Conservation (phyloP, 2,888 invertebrate genomes). For the Melinopterus prodromus region DNA sequence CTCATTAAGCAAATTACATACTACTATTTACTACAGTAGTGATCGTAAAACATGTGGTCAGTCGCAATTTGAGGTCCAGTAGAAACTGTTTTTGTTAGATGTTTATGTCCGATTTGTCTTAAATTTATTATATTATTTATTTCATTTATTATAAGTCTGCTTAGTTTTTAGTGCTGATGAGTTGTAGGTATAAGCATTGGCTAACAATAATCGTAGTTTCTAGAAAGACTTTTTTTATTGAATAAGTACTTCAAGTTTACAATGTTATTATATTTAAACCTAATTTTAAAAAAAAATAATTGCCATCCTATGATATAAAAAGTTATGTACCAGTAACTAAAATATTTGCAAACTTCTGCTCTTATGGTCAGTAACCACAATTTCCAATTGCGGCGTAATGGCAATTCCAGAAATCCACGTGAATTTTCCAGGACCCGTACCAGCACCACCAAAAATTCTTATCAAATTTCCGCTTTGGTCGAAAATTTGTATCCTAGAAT, state of each 20-base stretch:
- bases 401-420: constrained; percentile 76
- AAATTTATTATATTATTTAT: too few relatives aligned
- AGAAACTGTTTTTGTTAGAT: too few relatives aligned
- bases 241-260: background rate
- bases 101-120: too few relatives aligned
- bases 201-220: background rate
- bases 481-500: constrained; percentile 79
- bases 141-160: too few relatives aligned
- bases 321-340: constrained; percentile 41
- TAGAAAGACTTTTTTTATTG: background rate
- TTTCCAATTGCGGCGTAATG: constrained; percentile 68
- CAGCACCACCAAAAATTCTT: constrained; percentile 69
- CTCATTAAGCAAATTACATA: too few relatives aligned
- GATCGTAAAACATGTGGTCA: too few relatives aligned
- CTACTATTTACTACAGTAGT: too few relatives aligned
- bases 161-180: too few relatives aligned
- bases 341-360: constrained; percentile 62
- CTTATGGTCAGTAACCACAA: constrained; percentile 70
- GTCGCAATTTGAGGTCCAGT: too few relatives aligned
- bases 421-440: constrained; percentile 61
- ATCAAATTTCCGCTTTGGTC: constrained; percentile 74
- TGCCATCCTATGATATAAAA: background rate
- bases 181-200: too few relatives aligned
- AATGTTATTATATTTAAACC: background rate
- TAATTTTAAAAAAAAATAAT: background rate